A percentile compares a stretch with the other conserved stretches of the same genome.
Conservation (phyloP, 2,888 invertebrate genomes). For the Sphaerolaimus hirsutus region DNA sequence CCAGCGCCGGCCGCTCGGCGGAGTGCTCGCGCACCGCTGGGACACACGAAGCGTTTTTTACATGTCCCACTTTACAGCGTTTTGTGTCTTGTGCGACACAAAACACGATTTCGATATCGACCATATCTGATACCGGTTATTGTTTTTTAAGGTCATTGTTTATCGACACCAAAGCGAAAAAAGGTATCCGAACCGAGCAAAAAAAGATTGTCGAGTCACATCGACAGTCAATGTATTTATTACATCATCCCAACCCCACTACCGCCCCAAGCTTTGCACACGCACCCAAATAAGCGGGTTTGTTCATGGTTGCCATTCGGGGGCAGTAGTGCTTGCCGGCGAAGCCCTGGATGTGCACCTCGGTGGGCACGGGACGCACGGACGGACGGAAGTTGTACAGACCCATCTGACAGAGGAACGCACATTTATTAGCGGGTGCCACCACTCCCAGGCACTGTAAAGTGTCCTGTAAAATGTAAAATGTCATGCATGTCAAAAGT, state of each 20-base stretch:
- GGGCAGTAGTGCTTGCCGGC: slow-evolving; percentile 96
- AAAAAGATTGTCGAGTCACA: no score
- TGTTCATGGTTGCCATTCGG: slow-evolving; percentile 97
- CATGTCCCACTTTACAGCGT: not conserved
- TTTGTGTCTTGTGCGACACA: no score
- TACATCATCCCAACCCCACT: no score
- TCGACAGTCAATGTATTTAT: no score
- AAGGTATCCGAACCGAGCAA: not conserved
- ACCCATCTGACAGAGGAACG: slow-evolving; percentile 40
- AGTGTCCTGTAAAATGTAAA: no score
- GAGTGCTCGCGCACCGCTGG: slow-evolving; percentile 65
- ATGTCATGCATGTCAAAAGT: no score
- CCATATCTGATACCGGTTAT: no score
- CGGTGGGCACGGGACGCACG: slow-evolving; percentile 83
- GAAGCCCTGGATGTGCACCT: slow-evolving; percentile 76
- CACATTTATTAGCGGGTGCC: not conserved
- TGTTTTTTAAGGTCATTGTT: no score
- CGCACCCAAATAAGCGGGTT: slow-evolving; percentile 77
- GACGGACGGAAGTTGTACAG: slow-evolving; percentile 91
- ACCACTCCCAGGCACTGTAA: no score
- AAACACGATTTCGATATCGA: no score
- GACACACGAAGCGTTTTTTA: no score
- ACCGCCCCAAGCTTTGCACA: no score
- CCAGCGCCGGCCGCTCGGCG: slow-evolving; percentile 61
- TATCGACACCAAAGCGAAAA: not conserved